These are phyloP conservation scores for Mimumesa dahlbomi DNA, from an alignment of 2,888 invertebrate genomes.

Conservation along the genomic window DNA sequence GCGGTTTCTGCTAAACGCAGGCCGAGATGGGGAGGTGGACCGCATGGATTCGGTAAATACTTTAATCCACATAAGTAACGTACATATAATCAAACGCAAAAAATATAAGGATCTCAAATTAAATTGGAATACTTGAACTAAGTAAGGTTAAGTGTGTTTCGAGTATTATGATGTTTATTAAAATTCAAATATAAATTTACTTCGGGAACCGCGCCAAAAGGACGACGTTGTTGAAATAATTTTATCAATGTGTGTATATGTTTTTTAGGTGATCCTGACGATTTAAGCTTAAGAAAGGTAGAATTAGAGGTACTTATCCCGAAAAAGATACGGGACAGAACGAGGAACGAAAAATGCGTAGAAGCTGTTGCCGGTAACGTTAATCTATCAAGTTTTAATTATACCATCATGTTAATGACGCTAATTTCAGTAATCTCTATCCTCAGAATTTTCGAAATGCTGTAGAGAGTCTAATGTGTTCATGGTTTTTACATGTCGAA, in stretches of 20 bases:
- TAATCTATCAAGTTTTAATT: background rate
- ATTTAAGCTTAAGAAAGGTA: constrained; percentile 90
- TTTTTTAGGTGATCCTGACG: constrained; percentile 91
- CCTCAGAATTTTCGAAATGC: constrained; percentile 83
- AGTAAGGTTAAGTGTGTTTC: constrained; percentile 18
- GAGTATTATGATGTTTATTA: no score
- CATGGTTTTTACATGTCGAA: constrained; percentile 89
- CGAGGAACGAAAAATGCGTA: constrained; percentile 89
- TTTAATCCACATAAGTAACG: no score
- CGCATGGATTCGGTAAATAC: constrained; percentile 59
- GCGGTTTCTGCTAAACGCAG: background rate
- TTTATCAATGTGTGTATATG: constrained; percentile 6
- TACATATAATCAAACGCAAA: no score
- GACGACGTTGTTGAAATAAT: background rate
- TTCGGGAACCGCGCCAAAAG: no score
- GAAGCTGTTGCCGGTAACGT: constrained; percentile 85
- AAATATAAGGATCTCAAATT: no score
- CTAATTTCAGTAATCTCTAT: constrained; percentile 3
- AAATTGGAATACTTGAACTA: no score
- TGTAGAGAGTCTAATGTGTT: constrained; percentile 84
- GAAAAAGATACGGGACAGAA: constrained; percentile 92
- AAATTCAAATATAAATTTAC: background rate
- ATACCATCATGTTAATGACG: background rate
- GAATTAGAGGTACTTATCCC: constrained; percentile 94
- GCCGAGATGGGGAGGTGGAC: constrained; percentile 41